A percentile compares a stretch with the other conserved stretches of the same genome.
Conservation (phyloP, 2,888 invertebrate genomes). For the Fragum sueziense region DNA sequence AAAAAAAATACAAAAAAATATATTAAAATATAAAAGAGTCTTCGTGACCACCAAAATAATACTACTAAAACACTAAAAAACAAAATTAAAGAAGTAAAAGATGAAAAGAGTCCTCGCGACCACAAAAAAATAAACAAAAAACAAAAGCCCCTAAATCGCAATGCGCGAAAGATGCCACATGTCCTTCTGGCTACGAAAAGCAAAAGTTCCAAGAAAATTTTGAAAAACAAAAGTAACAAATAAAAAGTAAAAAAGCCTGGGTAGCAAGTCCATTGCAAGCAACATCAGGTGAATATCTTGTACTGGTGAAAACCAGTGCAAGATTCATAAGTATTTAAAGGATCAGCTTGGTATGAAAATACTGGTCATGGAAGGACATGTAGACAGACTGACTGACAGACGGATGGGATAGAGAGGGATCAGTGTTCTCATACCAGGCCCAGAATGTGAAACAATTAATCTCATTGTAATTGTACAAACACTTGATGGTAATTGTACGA, state of each 20-base stretch:
- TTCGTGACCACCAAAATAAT: too few relatives aligned
- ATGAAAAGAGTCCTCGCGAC: neutral
- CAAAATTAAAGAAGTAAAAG: neutral
- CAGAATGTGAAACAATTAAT: too few relatives aligned
- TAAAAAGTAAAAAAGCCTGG: neutral
- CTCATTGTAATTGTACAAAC: too few relatives aligned
- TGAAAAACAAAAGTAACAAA: neutral
- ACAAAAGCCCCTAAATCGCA: neutral
- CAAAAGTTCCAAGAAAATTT: neutral
- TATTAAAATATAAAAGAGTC: neutral
- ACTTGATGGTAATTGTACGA: too few relatives aligned
- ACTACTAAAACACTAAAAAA: too few relatives aligned
- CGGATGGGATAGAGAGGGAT: too few relatives aligned
- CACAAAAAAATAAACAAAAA: neutral
- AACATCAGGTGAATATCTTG: neutral
- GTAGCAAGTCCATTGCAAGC: neutral
- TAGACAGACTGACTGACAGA: too few relatives aligned
- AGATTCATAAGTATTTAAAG: too few relatives aligned
- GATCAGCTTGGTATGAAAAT: too few relatives aligned
- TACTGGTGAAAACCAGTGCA: too few relatives aligned
- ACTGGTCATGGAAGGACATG: too few relatives aligned
- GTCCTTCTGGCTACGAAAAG: neutral
- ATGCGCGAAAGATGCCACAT: neutral
- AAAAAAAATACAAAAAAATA: neutral
- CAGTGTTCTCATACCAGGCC: too few relatives aligned